Evolutionary conservation across 2,113 vertebrate species (phyloP).

Genomic region (Dinomys branickii): DNA sequence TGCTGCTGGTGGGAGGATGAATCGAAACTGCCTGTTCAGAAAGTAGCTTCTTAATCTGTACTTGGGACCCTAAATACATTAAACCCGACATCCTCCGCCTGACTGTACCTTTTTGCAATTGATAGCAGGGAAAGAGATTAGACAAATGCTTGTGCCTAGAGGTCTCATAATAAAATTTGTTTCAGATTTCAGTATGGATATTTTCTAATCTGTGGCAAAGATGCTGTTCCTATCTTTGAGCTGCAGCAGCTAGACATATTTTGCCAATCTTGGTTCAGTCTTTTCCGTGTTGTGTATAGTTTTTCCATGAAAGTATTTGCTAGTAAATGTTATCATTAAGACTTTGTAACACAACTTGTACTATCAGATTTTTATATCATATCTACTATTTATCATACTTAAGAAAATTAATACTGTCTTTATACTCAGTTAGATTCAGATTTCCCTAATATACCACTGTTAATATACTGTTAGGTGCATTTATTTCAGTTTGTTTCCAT

Average conservation of each 20-base stretch:
- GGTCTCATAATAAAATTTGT: background rate
- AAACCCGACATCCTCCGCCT: background rate
- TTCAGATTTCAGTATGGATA: background rate
- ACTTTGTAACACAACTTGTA: background rate
- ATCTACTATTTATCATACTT: background rate
- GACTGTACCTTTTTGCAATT: conserved; percentile 9
- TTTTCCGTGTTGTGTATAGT: background rate
- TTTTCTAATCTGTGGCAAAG: background rate
- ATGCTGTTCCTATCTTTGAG: background rate
- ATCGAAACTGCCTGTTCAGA: background rate
- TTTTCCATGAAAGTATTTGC: background rate
- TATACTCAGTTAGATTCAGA: background rate
- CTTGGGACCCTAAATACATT: conserved; percentile 16
- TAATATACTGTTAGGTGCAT: background rate
- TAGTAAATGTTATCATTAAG: background rate
- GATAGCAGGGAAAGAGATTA: background rate
- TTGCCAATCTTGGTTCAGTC: background rate
- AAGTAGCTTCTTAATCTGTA: background rate
- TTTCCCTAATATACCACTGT: background rate
- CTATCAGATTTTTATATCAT: background rate
- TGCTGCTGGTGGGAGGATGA: background rate
- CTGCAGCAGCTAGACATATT: background rate
- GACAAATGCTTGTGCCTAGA: background rate
- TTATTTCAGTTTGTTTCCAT: background rate
- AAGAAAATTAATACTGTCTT: background rate